These are phyloP conservation scores for Sinhomidia bicolor DNA, from an alignment of 2,888 invertebrate genomes.

Conservation along the genomic window DNA sequence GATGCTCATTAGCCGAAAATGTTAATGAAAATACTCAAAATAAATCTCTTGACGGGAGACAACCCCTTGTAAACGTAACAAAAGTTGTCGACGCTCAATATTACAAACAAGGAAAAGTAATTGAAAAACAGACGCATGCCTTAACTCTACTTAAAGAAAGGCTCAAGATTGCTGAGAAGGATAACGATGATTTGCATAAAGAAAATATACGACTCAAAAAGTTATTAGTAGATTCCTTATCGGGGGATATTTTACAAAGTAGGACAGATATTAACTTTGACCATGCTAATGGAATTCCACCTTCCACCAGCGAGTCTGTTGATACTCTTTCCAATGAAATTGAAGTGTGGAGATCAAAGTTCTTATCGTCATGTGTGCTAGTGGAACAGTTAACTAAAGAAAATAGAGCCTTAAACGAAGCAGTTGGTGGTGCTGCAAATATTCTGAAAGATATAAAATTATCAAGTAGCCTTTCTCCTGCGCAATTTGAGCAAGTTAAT, in stretches of 20 bases:
- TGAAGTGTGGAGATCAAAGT: conserved; percentile 80
- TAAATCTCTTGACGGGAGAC: not conserved
- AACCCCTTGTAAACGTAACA: not conserved
- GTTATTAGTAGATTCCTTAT: conserved; percentile 78
- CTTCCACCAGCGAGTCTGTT: conserved; percentile 76
- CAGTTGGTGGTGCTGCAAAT: conserved; percentile 72
- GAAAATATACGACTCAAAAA: conserved; percentile 79
- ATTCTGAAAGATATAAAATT: conserved; percentile 78
- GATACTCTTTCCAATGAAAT: conserved; percentile 79
- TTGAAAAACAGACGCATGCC: conserved; percentile 70
- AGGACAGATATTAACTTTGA: conserved; percentile 40
- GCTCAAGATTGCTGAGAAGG: conserved; percentile 78
- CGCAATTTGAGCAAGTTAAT: conserved; percentile 76
- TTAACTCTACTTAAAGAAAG: conserved; percentile 77
- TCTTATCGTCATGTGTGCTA: conserved; percentile 79
- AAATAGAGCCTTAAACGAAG: conserved; percentile 75
- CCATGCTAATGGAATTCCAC: conserved; percentile 42
- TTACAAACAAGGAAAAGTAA: conserved; percentile 34
- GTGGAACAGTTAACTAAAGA: conserved; percentile 79
- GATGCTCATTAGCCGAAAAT: not conserved
- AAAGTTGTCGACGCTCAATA: conserved; percentile 23
- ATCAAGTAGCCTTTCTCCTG: conserved; percentile 71
- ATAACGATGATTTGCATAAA: conserved; percentile 77
- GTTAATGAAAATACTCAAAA: conserved; percentile 37
- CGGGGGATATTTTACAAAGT: conserved; percentile 69